A percentile compares a stretch with the other conserved stretches of the same genome.
Evolutionary conservation across 2,113 vertebrate species (phyloP).

Genomic region (Thamnaconus septentrionalis): DNA sequence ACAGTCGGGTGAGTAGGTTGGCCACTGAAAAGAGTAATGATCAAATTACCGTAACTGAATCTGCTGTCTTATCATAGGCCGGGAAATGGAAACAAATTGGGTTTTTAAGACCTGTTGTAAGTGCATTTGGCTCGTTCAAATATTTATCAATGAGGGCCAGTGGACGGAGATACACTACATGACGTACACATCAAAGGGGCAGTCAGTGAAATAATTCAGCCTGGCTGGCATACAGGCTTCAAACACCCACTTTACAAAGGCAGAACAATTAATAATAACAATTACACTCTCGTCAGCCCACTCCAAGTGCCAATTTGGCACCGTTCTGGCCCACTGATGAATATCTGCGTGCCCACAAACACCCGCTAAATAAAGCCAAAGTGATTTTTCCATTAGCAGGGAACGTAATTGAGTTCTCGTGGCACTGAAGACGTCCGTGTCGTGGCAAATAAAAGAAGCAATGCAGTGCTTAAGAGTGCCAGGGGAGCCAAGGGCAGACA

Average conservation of each 20-base stretch:
- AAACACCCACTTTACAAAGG: constrained; percentile 23
- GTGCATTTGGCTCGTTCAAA: constrained; percentile 51
- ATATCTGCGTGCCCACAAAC: constrained; percentile 37
- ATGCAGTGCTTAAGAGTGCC: not conserved
- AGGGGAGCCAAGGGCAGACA: not conserved
- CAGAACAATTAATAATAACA: constrained; percentile 36
- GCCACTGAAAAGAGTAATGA: constrained; percentile 30
- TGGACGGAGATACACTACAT: constrained; percentile 14
- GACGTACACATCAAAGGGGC: constrained; percentile 10
- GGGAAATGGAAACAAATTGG: constrained; percentile 60
- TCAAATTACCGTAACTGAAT: constrained; percentile 53
- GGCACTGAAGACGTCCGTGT: constrained; percentile 33
- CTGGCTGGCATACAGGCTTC: constrained; percentile 17
- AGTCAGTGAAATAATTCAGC: constrained; percentile 26
- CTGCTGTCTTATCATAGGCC: constrained; percentile 50
- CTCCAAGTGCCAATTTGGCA: constrained; percentile 40
- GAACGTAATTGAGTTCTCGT: constrained; percentile 35
- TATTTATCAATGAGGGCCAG: constrained; percentile 49
- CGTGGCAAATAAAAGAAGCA: constrained; percentile 35
- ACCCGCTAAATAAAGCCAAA: constrained; percentile 41
- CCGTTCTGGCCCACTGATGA: constrained; percentile 30
- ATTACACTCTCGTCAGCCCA: constrained; percentile 45
- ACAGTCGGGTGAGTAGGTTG: constrained; percentile 5
- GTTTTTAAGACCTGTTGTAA: constrained; percentile 46
- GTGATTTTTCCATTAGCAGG: constrained; percentile 37